These are phyloP conservation scores for Cheiracanthium punctorium DNA, from an alignment of 2,888 invertebrate genomes.

Conservation along the genomic window DNA sequence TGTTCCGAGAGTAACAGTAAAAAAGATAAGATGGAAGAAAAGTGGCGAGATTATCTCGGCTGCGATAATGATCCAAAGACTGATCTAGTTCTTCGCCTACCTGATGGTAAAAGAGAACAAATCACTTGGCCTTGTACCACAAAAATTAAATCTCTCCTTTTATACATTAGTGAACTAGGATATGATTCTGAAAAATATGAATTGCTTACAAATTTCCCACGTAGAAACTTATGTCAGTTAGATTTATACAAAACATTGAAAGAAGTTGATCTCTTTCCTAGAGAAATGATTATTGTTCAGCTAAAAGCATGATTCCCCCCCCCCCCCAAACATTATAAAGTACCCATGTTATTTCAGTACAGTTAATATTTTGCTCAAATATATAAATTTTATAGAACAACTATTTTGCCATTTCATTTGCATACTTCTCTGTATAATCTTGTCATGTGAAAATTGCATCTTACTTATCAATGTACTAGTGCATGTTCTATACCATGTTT, in stretches of 20 bases:
- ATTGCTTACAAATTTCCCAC: conserved; percentile 77
- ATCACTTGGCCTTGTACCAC: conserved; percentile 76
- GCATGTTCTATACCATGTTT: no score
- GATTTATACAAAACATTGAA: conserved; percentile 75
- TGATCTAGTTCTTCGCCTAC: conserved; percentile 76
- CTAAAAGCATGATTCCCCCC: conserved; percentile 39
- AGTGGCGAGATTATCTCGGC: conserved; percentile 59
- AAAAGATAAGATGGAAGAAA: background rate
- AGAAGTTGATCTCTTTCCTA: conserved; percentile 76
- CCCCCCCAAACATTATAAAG: background rate
- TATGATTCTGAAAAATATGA: conserved; percentile 76
- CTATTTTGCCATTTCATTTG: no score
- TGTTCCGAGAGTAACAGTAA: conserved; percentile 23
- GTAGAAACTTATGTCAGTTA: conserved; percentile 76
- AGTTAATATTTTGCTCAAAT: no score
- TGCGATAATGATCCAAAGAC: conserved; percentile 74
- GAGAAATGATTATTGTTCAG: conserved; percentile 78
- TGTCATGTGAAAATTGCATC: no score
- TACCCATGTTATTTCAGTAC: background rate
- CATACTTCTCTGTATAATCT: no score
- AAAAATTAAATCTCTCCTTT: conserved; percentile 76
- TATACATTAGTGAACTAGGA: conserved; percentile 76
- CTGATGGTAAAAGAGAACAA: conserved; percentile 76
- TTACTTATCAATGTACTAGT: no score
- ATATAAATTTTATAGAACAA: no score